Conservation (phyloP, 2,797 vertebrate species). For the Anguilla obscura region DNA sequence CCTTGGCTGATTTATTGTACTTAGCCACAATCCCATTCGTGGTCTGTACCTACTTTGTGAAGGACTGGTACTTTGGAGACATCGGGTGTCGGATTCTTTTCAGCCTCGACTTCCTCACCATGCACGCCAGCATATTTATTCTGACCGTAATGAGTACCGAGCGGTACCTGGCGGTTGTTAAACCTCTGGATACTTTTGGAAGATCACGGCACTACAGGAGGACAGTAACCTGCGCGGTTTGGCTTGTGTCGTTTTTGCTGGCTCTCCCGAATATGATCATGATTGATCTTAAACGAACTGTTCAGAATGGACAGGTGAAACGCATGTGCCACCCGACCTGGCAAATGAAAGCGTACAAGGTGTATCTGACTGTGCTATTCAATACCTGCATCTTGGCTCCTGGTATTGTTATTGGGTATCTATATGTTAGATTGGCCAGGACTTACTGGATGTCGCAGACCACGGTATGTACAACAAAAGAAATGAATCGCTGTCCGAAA, state of each 20-base stretch:
- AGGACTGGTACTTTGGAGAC: conserved; percentile 70
- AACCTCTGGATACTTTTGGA: conserved; percentile 56
- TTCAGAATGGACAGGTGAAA: conserved; percentile 55
- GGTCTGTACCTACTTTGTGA: conserved; percentile 63
- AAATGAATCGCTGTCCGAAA: conserved; percentile 53
- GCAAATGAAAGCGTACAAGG: conserved; percentile 60
- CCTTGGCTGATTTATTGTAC: conserved; percentile 68
- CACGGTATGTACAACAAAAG: conserved; percentile 41
- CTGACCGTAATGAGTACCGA: conserved; percentile 71
- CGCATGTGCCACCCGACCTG: conserved; percentile 67
- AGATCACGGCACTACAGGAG: conserved; percentile 58
- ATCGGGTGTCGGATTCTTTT: conserved; percentile 68
- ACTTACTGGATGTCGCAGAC: conserved; percentile 67
- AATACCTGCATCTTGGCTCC: conserved; percentile 69
- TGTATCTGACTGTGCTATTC: conserved; percentile 71
- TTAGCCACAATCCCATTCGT: conserved; percentile 70
- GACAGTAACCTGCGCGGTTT: conserved; percentile 55
- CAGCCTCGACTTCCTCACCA: conserved; percentile 72
- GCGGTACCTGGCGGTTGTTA: conserved; percentile 60
- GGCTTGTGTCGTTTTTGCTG: conserved; percentile 67
- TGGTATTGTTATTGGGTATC: conserved; percentile 62
- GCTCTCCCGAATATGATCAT: conserved; percentile 67
- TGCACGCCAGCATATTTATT: conserved; percentile 74
- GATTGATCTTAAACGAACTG: conserved; percentile 59
- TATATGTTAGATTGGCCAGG: conserved; percentile 63